Conservation (phyloP, 64 coral and sea anemone genomes). For the Stichodactyla helianthus region DNA sequence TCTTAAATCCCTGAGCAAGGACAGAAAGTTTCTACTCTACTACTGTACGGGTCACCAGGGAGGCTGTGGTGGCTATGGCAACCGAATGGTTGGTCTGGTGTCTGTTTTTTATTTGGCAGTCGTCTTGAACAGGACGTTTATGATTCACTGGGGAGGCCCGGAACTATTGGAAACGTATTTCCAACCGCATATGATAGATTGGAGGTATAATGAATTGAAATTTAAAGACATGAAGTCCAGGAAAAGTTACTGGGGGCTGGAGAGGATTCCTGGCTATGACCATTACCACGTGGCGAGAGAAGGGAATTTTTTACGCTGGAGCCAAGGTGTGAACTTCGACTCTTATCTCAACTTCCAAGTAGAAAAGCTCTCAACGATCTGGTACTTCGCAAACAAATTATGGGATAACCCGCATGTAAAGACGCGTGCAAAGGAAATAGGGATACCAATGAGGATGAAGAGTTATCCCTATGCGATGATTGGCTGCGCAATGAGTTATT, state of each 20-base stretch:
- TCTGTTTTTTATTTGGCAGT: slow-evolving; percentile 47
- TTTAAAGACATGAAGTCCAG: slow-evolving; percentile 14
- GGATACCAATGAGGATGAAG: neutral
- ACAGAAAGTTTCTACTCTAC: slow-evolving; percentile 48
- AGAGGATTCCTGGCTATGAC: neutral
- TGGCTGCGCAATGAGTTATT: slow-evolving; percentile 50
- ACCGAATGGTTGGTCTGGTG: slow-evolving; percentile 34
- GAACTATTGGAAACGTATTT: slow-evolving; percentile 19
- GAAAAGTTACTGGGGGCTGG: slow-evolving; percentile 40
- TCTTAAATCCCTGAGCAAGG: slow-evolving; percentile 7
- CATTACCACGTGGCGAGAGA: neutral
- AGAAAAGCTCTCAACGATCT: slow-evolving; percentile 32
- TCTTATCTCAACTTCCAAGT: slow-evolving; percentile 31
- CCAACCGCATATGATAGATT: slow-evolving; percentile 33
- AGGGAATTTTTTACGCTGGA: slow-evolving; percentile 29
- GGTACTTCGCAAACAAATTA: slow-evolving; percentile 53
- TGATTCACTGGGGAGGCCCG: slow-evolving; percentile 49
- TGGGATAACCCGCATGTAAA: slow-evolving; percentile 29
- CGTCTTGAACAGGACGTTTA: slow-evolving; percentile 30
- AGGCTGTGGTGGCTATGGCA: slow-evolving; percentile 57
- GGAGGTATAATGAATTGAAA: slow-evolving; percentile 28
- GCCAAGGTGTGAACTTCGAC: slow-evolving; percentile 15
- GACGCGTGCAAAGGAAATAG: slow-evolving; percentile 16
- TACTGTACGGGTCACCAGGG: slow-evolving; percentile 34
- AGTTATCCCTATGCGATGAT: slow-evolving; percentile 31